Conservation (phyloP, 2,888 invertebrate genomes). For the Hirtodrosophila confusa region DNA sequence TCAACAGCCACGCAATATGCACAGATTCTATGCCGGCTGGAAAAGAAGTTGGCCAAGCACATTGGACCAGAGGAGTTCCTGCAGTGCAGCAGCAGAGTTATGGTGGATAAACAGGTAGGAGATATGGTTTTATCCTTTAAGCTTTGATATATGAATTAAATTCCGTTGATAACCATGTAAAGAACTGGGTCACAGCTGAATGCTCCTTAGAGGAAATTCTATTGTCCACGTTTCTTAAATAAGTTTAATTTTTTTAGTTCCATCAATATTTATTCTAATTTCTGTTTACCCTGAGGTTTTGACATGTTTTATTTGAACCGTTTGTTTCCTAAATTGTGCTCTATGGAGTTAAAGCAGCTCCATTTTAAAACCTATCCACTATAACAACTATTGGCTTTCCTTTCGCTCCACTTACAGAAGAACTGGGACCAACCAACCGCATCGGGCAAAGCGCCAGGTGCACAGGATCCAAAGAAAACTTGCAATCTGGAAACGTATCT, state of each 20-base stretch:
- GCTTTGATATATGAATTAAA: neutral
- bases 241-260: neutral
- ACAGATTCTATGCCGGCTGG: conserved; percentile 83
- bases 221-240: too few species aligned
- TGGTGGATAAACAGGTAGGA: conserved; percentile 83
- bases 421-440: conserved; percentile 73
- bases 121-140: neutral
- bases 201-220: too few species aligned
- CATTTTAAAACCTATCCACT: too few species aligned
- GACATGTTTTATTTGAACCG: too few species aligned
- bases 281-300: too few species aligned
- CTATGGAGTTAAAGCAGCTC: too few species aligned
- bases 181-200: too few species aligned
- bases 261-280: neutral
- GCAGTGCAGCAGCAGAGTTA: conserved; percentile 83
- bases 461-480: conserved; percentile 83
- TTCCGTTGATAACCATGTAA: too few species aligned
- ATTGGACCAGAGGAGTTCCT: conserved; percentile 84
- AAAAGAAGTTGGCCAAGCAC: conserved; percentile 84
- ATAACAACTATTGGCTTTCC: too few species aligned
- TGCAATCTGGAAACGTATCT: conserved; percentile 84
- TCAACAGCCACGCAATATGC: conserved; percentile 84
- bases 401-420: conserved; percentile 9
- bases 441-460: conserved; percentile 36
- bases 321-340: too few species aligned